Percentiles rank a stretch among this genome's conserved stretches.
phyloP scores from a whole-genome alignment of 2,888 invertebrate genomes.

The Mesochorus sp. region DNA sequence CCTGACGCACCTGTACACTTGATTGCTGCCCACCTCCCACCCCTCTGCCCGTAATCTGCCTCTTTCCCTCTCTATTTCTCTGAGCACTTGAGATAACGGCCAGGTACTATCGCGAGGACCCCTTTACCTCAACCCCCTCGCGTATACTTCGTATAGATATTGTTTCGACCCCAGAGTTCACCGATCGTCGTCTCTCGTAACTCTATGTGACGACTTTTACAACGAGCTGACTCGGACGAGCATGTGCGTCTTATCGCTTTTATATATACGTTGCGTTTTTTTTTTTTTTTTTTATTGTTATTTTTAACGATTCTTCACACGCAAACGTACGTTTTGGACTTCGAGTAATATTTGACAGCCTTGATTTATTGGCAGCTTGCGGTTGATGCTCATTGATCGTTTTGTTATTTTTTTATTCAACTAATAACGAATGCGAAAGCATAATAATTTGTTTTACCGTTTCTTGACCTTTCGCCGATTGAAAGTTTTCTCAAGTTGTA shows the following conservation, averaged over 20 bases:
- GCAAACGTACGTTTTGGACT: conserved; percentile 30
- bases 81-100: conserved; percentile 45
- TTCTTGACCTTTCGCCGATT: background rate
- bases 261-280: background rate
- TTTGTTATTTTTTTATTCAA: background rate
- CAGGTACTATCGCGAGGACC: conserved; percentile 43
- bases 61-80: conserved; percentile 33
- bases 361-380: conserved; percentile 10
- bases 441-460: background rate
- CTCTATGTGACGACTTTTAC: conserved; percentile 39
- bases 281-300: background rate
- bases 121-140: background rate
- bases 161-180: conserved; percentile 37
- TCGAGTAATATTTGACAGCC: conserved; percentile 20
- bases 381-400: conserved; percentile 4
- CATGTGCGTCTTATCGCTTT: conserved; percentile 22
- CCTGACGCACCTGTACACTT: conserved; percentile 42
- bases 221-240: conserved; percentile 26
- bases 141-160: background rate
- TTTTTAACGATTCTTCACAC: background rate
- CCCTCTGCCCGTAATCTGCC: conserved; percentile 8
- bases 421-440: too few relatives aligned
- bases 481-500: too few relatives aligned
- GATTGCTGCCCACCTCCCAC: background rate
- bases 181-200: conserved; percentile 19